Base-by-base conservation (phyloP, 1,140 invertebrate species). In the Listronotus oregonensis region DNA sequence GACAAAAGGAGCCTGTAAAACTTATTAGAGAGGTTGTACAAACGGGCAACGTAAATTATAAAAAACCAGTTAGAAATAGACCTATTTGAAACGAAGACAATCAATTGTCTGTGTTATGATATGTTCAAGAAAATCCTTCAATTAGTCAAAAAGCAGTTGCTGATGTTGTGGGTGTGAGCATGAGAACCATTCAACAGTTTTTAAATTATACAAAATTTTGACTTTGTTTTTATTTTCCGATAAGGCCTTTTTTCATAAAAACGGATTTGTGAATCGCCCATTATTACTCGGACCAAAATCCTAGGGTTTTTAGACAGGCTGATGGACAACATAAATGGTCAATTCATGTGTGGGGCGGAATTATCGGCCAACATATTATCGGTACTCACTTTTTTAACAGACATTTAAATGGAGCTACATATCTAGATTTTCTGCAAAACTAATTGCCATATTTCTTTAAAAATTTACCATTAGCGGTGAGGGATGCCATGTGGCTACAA, bases 231-330 rank as follows among this genome's bases (percentile, higher is more conserved):
- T 47, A 17, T 47, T 47, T 6, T 14, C 44, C 44, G 44, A 47
- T 8, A 6, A 47, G 17, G 44, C 8, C 12, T 14, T 17, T 10
- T 47, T 47, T 6, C 44, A 47, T 47, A 47, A 47, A 14, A 47
- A 47, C 18, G 44, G 44, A 14, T 6, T 14, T 47, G 44, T 47
- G 17, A 47, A 47, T 17, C n/a, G 8, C 12, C 7, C 44, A 47
- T 47, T 47, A 14, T 17, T 47, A 47, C 17, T 12, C 44, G 10
- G 44, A 47, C 17, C n/a, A 12, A 17, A 47, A 47, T 47, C 44
- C 44, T 14, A 12, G 18, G 1, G n/a, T 47, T 17, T 12, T 47
- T 10, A 47, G 3, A 8, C n/a, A 3, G n/a, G 8, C 18, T 47
- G 44, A 47, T 17, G 12, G 18, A 17, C 44, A 47, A 47, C 8